Conservation (phyloP, 2,113 vertebrate genomes). For the Menidia beryllina region DNA sequence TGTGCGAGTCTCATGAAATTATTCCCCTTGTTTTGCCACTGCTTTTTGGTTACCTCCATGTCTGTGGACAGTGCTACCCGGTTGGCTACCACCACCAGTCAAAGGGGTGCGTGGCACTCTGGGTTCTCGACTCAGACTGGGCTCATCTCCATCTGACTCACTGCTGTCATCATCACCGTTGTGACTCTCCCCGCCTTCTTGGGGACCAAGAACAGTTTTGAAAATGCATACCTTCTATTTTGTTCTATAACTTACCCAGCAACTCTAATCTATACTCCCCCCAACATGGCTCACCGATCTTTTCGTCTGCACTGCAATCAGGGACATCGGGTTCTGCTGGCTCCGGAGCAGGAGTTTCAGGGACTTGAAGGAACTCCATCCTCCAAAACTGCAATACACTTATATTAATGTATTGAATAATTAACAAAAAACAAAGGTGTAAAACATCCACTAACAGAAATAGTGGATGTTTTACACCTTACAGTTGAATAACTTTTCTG, state of each 20-base stretch:
- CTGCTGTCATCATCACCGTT: slow-evolving; percentile 93
- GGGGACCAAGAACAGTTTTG: accelerated
- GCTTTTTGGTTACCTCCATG: slow-evolving; percentile 81
- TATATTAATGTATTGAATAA: no score
- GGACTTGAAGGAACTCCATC: slow-evolving; percentile 98
- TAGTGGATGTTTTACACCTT: no score
- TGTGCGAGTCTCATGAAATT: no score
- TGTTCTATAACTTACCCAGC: no score
- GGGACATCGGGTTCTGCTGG: slow-evolving; percentile 89
- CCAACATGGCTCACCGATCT: slow-evolving; percentile 85
- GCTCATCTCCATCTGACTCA: slow-evolving; percentile 93
- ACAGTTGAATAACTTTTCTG: no score
- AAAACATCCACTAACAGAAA: no score
- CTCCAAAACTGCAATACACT: slow-evolving; percentile 91
- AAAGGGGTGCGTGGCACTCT: slow-evolving; percentile 69
- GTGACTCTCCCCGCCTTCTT: slow-evolving; percentile 86
- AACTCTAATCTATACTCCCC: no score
- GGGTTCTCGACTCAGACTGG: slow-evolving; percentile 83
- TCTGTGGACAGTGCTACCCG: slow-evolving; percentile 84
- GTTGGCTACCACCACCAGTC: slow-evolving; percentile 77
- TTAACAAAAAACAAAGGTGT: background rate
- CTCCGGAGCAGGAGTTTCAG: slow-evolving; percentile 95
- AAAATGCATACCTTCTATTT: background rate
- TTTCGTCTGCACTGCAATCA: slow-evolving; percentile 91
- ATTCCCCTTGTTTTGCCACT: no score